Percentiles rank a stretch among this genome's conserved stretches.
Conservation (phyloP, 2,888 invertebrate species). For the Heliconius cydno region DNA sequence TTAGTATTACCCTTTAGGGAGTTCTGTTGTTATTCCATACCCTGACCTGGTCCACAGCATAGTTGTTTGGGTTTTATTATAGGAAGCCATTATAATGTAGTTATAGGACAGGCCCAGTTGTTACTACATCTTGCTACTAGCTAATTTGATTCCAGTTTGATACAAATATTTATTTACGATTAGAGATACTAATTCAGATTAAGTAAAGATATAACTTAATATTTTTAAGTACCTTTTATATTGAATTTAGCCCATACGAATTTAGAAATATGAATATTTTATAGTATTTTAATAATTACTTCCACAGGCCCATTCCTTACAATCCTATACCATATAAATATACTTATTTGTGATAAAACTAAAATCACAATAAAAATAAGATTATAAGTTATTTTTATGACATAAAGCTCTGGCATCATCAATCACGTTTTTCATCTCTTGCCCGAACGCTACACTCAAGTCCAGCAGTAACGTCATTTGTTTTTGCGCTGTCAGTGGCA, state of each 20-base stretch:
- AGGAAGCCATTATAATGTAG: neutral
- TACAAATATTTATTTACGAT: neutral
- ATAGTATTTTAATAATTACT: no score
- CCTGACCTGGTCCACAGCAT: neutral
- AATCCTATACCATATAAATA: no score
- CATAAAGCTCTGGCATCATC: constrained; percentile 4
- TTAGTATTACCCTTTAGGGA: constrained; percentile 9
- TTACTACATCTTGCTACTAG: neutral
- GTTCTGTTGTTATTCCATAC: constrained; percentile 3
- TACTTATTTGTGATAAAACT: neutral
- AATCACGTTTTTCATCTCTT: constrained; percentile 23
- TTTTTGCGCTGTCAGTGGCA: constrained; percentile 23
- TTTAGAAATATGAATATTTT: no score
- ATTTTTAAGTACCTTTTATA: no score
- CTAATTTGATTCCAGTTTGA: neutral
- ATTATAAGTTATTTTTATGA: neutral
- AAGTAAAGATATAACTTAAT: neutral
- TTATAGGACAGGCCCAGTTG: neutral
- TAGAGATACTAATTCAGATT: neutral
- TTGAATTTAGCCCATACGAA: no score
- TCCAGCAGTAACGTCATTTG: constrained; percentile 14
- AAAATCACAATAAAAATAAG: neutral
- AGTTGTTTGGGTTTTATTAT: neutral
- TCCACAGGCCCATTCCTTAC: no score
- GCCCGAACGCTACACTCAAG: constrained; percentile 13